phyloP scores from a whole-genome alignment of 2,113 vertebrate genomes.

The Cochlearius cochlearius region DNA sequence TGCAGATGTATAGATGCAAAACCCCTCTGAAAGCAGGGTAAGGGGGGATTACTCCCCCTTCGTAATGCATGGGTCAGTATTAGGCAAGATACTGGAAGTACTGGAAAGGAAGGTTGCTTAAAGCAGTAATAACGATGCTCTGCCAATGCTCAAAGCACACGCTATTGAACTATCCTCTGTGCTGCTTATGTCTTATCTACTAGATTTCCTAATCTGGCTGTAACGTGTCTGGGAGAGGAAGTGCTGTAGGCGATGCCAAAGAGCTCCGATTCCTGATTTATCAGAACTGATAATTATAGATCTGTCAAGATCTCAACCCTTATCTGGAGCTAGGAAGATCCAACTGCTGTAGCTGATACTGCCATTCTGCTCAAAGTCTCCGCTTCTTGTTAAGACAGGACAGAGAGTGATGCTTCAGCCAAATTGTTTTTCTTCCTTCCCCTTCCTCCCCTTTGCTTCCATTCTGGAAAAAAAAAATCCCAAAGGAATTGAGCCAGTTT shows the following conservation, averaged over 20 bases:
- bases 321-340: background rate
- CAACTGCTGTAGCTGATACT: background rate
- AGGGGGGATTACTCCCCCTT: background rate
- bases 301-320: background rate
- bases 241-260: background rate
- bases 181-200: background rate
- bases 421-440: conserved; percentile 18
- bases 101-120: background rate
- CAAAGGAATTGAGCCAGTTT: conserved; percentile 1
- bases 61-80: background rate
- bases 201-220: background rate
- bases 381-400: background rate
- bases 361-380: background rate
- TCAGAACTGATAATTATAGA: background rate
- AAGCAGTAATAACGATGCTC: background rate
- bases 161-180: background rate
- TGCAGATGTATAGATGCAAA: background rate
- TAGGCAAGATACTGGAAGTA: background rate
- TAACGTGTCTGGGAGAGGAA: conserved; percentile 1
- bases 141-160: background rate
- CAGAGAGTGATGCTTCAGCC: background rate
- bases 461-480: background rate
- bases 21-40: background rate
- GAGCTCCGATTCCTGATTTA: background rate
- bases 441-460: conserved; percentile 1